Base-by-base conservation (phyloP, 2,888 invertebrate species). In the Macrosiphum euphorbiae region DNA sequence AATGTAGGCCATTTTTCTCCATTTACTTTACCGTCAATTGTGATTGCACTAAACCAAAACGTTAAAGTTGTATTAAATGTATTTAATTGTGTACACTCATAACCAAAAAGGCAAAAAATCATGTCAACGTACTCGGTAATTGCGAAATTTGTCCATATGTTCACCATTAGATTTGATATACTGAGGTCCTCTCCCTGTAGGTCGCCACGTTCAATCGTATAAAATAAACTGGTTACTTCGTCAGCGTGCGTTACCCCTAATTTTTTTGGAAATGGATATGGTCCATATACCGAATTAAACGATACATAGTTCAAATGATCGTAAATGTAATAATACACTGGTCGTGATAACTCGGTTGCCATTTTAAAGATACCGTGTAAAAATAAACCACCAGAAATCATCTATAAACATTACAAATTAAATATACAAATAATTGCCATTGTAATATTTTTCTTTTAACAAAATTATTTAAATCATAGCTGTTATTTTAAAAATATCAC, bases 241-340 rank as follows among this genome's bases (percentile, higher is more conserved):
- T 94, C 94, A 5, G 86, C 94, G 16, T 94, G 94, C 26, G 86
- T 52, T 5, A 90, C 92, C 0, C 94, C 94, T 58, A 90, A 52
- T 88, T 88, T 88, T 41, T 41, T 88, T 1, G 88, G 58, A 41
- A 13, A 41, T 24, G 52, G 61, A 78, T 50, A 90, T 1, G 90
- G 52, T 26, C 84, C 84, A 5, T 28, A 52, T 0, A 84, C 1
- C 4, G 47, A 20, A 41, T 91, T 91, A 16, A 35, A 91, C 3
- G 55, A 84, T 13, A 52, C 4, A n/a, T 91, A 20, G 11, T 91
- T 91, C 10, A 0, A 11, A 52, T 91, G 26, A 41, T 85, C 26
- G 28, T 78, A 91, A 2, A 84, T 0, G 26, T 84, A 91, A 26
- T 78, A 84, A 16, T 91, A 91, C 10, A 84, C 84, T 0, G 91